phyloP scores from a whole-genome alignment of 2,888 invertebrate genomes.

The Rhopalosiphum nymphaeae region DNA sequence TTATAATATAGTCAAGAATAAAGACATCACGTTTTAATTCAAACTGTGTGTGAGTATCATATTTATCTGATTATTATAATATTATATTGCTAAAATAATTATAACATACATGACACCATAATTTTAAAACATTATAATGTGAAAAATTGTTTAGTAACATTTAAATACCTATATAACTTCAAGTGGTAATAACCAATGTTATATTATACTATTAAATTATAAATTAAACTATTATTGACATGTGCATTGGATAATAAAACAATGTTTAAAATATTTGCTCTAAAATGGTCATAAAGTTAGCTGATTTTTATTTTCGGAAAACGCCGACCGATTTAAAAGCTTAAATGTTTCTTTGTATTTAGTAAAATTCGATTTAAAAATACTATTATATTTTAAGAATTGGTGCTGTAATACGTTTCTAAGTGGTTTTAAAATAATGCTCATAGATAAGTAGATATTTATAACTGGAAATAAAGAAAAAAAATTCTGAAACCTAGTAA shows the following conservation, averaged over 20 bases:
- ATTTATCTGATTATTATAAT: neutral
- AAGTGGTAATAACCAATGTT: neutral
- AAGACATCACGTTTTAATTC: neutral
- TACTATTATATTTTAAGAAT: neutral
- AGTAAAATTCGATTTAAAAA: neutral
- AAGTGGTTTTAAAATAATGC: neutral
- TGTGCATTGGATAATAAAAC: neutral
- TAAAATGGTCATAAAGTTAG: neutral
- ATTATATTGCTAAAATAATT: neutral
- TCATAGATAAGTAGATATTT: neutral
- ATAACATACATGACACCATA: neutral
- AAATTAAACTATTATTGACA: neutral
- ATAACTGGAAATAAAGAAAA: neutral
- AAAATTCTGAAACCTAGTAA: neutral
- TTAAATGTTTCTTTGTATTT: neutral
- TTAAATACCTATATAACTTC: neutral
- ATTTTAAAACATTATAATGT: neutral
- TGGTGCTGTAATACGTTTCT: neutral
- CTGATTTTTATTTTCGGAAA: neutral
- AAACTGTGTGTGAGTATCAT: neutral
- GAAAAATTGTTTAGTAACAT: neutral
- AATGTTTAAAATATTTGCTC: neutral
- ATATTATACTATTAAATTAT: neutral
- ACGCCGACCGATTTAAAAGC: neutral
- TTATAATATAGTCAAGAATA: neutral